Percentiles rank a stretch among this genome's conserved stretches.
These are phyloP conservation scores for Euborellia annulipes DNA, from an alignment of 1,140 invertebrate genomes.

Conservation along the genomic window DNA sequence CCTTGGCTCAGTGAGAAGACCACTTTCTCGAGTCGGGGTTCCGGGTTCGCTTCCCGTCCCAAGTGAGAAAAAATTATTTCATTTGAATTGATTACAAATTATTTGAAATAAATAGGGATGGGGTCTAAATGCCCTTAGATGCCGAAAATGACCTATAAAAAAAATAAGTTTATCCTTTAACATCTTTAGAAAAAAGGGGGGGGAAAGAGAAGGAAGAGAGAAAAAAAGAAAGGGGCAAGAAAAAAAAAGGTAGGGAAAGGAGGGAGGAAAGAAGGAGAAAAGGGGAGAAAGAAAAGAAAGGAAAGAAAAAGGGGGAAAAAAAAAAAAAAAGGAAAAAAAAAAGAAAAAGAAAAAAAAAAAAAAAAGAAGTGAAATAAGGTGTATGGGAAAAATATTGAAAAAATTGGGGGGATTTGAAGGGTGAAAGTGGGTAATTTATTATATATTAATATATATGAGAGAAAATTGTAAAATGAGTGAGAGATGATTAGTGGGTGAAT, in stretches of 20 bases:
- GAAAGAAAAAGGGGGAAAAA: neutral
- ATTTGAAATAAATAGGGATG: no score
- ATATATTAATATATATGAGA: neutral
- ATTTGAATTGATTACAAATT: no score
- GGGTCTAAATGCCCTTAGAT: no score
- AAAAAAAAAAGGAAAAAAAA: neutral
- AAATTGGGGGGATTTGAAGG: no score
- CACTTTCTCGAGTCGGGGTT: no score
- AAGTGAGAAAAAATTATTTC: no score
- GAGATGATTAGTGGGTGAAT: neutral
- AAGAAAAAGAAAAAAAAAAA: neutral
- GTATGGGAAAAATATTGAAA: neutral
- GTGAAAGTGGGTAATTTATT: neutral
- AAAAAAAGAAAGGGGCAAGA: neutral
- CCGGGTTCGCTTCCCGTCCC: no score
- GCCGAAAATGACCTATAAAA: no score
- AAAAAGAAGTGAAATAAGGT: neutral
- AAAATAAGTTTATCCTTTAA: no score
- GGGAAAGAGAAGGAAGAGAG: neutral
- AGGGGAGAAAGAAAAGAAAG: neutral
- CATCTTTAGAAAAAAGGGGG: neutral
- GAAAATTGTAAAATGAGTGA: neutral
- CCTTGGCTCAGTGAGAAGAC: no score
- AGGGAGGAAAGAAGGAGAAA: neutral
- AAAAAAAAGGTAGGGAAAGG: neutral